phyloP scores from a whole-genome alignment of 2,797 vertebrate genomes.

The Astyanax mexicanus region DNA sequence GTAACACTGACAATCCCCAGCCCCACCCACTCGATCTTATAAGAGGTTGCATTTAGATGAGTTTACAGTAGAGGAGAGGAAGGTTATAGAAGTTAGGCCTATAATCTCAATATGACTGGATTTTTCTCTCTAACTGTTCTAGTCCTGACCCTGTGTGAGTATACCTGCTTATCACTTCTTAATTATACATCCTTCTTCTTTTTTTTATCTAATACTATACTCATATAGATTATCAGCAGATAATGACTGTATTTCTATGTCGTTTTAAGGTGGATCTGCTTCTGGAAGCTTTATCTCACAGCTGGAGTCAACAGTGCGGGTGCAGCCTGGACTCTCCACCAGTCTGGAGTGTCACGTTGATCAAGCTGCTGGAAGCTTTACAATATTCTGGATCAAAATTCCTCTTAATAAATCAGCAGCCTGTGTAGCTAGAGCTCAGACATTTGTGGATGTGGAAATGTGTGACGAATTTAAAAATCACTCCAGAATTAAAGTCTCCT shows the following conservation, averaged over 20 bases:
- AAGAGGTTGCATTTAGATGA: neutral
- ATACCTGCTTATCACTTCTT: neutral
- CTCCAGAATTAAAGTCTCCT: slow-evolving; percentile 7
- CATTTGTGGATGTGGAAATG: neutral
- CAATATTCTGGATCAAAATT: neutral
- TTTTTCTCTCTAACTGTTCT: slow-evolving; percentile 5
- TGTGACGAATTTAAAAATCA: neutral
- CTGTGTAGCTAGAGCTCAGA: neutral
- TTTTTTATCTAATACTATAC: no score
- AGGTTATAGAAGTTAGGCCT: neutral
- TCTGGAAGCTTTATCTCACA: neutral
- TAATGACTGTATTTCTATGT: neutral
- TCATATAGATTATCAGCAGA: no score
- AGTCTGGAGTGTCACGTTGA: neutral
- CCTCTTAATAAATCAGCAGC: neutral
- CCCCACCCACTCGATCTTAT: neutral
- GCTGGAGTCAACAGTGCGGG: neutral
- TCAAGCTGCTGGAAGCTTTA: neutral
- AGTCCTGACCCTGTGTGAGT: neutral
- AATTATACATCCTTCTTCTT: neutral
- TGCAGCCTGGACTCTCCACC: neutral
- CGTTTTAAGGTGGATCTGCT: slow-evolving; percentile 1
- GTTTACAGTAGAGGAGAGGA: neutral
- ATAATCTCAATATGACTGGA: neutral
- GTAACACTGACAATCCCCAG: neutral